Percentiles rank a stretch among this genome's conserved stretches.
These are phyloP conservation scores for Metalampra italica DNA, from an alignment of 2,888 invertebrate species.

Conservation along the genomic window DNA sequence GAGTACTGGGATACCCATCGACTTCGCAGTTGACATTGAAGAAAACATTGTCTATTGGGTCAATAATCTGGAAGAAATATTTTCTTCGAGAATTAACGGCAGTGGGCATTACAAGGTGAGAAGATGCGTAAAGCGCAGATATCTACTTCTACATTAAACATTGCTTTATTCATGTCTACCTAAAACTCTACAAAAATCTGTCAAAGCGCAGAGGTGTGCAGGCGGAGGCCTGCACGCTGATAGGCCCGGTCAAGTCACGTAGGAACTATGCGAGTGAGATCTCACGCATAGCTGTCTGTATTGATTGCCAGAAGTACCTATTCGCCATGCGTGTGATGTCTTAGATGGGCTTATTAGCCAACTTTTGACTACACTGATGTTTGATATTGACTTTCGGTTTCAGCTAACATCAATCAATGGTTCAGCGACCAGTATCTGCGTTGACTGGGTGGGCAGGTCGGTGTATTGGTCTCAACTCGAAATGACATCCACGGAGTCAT, in stretches of 20 bases:
- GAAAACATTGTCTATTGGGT: conserved; percentile 91
- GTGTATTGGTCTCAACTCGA: conserved; percentile 89
- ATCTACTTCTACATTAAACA: too few relatives aligned
- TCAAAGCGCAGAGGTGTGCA: too few relatives aligned
- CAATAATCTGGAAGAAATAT: conserved; percentile 85
- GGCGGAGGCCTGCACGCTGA: too few relatives aligned
- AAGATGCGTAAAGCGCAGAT: too few relatives aligned
- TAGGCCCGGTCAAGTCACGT: too few relatives aligned
- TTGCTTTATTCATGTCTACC: too few relatives aligned
- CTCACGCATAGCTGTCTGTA: too few relatives aligned
- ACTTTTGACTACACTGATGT: too few relatives aligned
- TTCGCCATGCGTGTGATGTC: too few relatives aligned
- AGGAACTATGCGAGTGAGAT: too few relatives aligned
- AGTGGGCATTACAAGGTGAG: conserved; percentile 68
- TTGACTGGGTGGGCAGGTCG: conserved; percentile 93
- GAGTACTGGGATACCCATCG: conserved; percentile 83
- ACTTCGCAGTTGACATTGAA: conserved; percentile 82
- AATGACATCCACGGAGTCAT: conserved; percentile 58
- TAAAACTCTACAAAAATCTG: neutral
- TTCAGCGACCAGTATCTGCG: conserved; percentile 80
- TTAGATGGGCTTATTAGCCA: too few relatives aligned
- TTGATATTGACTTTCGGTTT: conserved; percentile 4
- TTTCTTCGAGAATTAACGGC: conserved; percentile 79
- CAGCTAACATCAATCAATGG: conserved; percentile 68
- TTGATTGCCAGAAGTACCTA: too few relatives aligned